Evolutionary conservation across 2,888 invertebrate genomes (phyloP).

Genomic region (Andrena marginata): DNA sequence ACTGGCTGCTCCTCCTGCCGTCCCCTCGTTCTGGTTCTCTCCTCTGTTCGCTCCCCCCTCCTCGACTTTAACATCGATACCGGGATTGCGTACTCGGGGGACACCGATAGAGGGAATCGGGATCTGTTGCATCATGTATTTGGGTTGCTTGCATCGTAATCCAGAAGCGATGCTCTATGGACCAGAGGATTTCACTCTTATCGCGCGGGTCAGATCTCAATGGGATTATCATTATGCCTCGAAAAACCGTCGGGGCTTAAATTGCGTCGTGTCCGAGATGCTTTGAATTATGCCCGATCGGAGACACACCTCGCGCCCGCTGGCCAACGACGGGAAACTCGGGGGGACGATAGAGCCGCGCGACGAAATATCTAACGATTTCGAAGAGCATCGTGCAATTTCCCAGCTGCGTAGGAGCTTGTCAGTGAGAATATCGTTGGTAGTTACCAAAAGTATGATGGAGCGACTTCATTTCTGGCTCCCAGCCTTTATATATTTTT

Average conservation of each 20-base stretch:
- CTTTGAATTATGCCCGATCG: slow-evolving; percentile 3
- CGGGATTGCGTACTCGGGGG: slow-evolving; percentile 34
- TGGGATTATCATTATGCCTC: slow-evolving; percentile 20
- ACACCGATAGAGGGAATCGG: slow-evolving; percentile 47
- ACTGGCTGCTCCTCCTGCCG: slow-evolving; percentile 1
- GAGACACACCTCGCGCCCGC: not conserved
- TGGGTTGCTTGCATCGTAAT: slow-evolving; percentile 46
- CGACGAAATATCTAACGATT: not conserved
- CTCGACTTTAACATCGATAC: slow-evolving; percentile 41
- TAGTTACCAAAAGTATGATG: too few relatives aligned
- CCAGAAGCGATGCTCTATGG: slow-evolving; percentile 32
- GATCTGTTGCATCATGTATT: slow-evolving; percentile 61
- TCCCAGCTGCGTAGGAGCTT: too few relatives aligned
- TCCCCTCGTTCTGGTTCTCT: not conserved
- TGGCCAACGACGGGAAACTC: not conserved
- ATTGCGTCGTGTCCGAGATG: not conserved
- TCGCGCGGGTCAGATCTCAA: slow-evolving; percentile 5
- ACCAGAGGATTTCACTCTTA: slow-evolving; percentile 9
- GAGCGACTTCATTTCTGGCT: too few relatives aligned
- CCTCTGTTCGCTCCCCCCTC: not conserved
- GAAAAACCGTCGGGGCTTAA: slow-evolving; percentile 8
- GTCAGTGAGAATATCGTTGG: too few relatives aligned
- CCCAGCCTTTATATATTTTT: too few relatives aligned
- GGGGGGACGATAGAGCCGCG: not conserved
- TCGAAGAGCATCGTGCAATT: too few relatives aligned